A percentile compares a stretch with the other conserved stretches of the same genome.
phyloP scores from a whole-genome alignment of 37 sponge, comb jelly and placozoan species.

The Spongilla lacustris region DNA sequence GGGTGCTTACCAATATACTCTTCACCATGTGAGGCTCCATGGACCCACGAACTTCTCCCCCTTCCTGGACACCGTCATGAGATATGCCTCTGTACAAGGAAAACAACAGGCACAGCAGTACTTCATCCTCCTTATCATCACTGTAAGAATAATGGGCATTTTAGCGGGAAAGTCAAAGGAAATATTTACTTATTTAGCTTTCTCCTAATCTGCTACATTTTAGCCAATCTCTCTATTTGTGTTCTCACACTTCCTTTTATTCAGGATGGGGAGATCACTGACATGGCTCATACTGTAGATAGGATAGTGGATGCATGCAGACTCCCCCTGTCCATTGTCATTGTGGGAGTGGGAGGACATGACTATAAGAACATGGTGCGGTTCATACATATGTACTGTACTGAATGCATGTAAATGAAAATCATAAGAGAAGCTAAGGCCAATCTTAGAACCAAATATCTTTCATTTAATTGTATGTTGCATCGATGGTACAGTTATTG shows the following conservation, averaged over 20 bases:
- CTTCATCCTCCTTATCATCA: constrained; percentile 84
- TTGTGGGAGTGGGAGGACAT: constrained; percentile 89
- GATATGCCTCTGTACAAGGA: constrained; percentile 12
- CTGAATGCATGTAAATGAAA: too few species aligned
- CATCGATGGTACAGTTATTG: too few species aligned
- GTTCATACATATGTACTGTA: too few species aligned
- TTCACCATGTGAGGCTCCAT: constrained; percentile 65
- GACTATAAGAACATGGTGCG: constrained; percentile 93
- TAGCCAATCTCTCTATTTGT: too few species aligned
- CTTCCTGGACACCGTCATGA: constrained; percentile 70
- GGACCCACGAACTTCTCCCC: constrained; percentile 88
- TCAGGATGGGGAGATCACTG: constrained; percentile 92
- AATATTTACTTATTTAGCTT: too few species aligned
- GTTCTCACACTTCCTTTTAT: too few species aligned
- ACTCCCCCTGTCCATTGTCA: constrained; percentile 90
- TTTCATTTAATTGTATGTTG: too few species aligned
- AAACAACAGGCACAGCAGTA: constrained; percentile 70
- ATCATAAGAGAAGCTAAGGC: too few species aligned
- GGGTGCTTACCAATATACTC: constrained; percentile 74
- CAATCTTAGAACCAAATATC: too few species aligned
- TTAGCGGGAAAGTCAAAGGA: too few species aligned
- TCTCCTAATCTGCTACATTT: too few species aligned
- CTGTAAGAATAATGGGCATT: constrained; percentile 36
- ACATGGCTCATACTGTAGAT: constrained; percentile 81
- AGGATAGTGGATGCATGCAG: constrained; percentile 81